Conservation (phyloP, 2,888 invertebrate genomes). For the Pegoplata infirma region DNA sequence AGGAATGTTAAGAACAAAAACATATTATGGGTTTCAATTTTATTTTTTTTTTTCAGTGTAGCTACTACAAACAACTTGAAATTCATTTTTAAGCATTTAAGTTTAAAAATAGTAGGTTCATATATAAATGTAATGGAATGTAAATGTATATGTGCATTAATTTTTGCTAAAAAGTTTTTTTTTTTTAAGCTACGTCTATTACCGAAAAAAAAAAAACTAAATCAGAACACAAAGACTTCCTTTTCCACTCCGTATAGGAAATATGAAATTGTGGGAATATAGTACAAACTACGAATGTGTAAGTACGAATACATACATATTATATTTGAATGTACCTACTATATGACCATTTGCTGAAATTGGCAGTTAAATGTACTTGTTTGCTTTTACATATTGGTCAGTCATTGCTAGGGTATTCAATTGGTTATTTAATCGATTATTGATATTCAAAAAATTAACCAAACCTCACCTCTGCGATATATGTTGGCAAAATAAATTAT, state of each 20-base stretch:
- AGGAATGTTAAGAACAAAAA: too few species aligned
- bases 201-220: conserved; percentile 20
- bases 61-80: not conserved
- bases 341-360: conserved; percentile 55
- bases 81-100: conserved; percentile 44
- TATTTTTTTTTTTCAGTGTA: not conserved
- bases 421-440: too few species aligned
- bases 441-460: too few species aligned
- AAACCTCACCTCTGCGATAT: too few species aligned
- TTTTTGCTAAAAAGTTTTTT: conserved; percentile 33
- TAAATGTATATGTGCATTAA: conserved; percentile 36
- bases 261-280: conserved; percentile 1
- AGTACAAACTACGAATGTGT: not conserved
- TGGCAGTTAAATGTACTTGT: conserved; percentile 59
- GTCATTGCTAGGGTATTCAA: not conserved
- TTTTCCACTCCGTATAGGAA: not conserved
- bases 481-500: too few species aligned
- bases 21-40: too few species aligned
- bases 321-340: conserved; percentile 34
- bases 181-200: conserved; percentile 20
- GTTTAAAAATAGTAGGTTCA: conserved; percentile 16
- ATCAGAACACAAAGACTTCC: conserved; percentile 8
- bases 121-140: conserved; percentile 4
- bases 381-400: conserved; percentile 40
- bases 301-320: not conserved